A percentile compares a stretch with the other conserved stretches of the same genome.
Conservation (phyloP, 2,888 invertebrate species). For the Suillia variegata region DNA sequence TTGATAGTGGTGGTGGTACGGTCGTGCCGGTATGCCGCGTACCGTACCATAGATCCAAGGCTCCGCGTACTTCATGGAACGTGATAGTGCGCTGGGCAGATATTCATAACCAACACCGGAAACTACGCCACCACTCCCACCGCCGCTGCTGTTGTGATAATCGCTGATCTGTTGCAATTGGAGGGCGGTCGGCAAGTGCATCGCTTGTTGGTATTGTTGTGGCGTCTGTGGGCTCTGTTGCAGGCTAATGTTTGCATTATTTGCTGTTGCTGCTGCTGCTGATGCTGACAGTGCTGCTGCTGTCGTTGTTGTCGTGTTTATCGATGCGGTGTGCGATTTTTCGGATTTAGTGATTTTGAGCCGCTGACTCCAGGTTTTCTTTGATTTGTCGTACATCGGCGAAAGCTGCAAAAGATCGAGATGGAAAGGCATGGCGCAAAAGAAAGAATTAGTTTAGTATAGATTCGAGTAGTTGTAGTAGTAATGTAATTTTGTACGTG, state of each 20-base stretch:
- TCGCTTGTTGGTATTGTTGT: slow-evolving; percentile 25
- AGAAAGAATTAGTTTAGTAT: too few relatives aligned
- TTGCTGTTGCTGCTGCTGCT: background rate
- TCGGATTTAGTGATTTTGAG: slow-evolving; percentile 66
- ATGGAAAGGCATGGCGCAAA: too few relatives aligned
- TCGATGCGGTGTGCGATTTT: slow-evolving; percentile 56
- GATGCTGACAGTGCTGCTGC: slow-evolving; percentile 15
- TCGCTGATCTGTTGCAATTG: slow-evolving; percentile 38
- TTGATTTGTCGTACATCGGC: slow-evolving; percentile 62
- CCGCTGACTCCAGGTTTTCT: slow-evolving; percentile 75
- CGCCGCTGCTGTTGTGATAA: slow-evolving; percentile 26
- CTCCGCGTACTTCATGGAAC: slow-evolving; percentile 84
- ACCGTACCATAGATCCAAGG: slow-evolving; percentile 86
- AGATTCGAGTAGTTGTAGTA: background rate
- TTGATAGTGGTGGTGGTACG: slow-evolving; percentile 55
- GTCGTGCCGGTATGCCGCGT: slow-evolving; percentile 64
- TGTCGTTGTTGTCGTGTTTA: slow-evolving; percentile 36
- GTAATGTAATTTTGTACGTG: slow-evolving; percentile 1
- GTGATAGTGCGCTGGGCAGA: slow-evolving; percentile 70
- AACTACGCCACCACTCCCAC: slow-evolving; percentile 23
- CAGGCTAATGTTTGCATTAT: slow-evolving; percentile 43
- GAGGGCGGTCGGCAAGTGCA: slow-evolving; percentile 22
- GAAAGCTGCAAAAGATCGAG: slow-evolving; percentile 33
- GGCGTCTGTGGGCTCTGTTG: slow-evolving; percentile 52
- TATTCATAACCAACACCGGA: slow-evolving; percentile 47